phyloP scores from a whole-genome alignment of 2,888 invertebrate species.

The Aspidiotus rigidus region DNA sequence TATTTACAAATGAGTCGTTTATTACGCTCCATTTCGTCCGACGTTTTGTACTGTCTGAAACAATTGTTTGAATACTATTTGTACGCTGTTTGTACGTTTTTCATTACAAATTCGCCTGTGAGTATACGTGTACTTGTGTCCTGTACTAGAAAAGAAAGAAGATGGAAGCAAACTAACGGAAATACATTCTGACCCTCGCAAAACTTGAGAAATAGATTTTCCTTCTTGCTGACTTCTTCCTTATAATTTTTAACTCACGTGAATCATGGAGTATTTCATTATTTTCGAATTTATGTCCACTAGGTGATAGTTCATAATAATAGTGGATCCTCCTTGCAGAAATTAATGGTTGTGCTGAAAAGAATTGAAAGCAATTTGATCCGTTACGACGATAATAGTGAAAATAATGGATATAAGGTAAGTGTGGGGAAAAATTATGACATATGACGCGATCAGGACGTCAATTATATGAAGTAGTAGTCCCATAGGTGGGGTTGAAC shows the following conservation, averaged over 20 bases:
- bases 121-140: constrained; percentile 39
- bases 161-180: too few relatives aligned
- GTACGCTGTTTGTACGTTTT: constrained; percentile 77
- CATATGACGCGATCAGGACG: neutral
- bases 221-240: neutral
- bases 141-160: too few relatives aligned
- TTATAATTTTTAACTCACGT: neutral
- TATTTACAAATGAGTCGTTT: constrained; percentile 89
- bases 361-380: constrained; percentile 64
- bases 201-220: neutral
- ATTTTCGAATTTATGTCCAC: neutral
- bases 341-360: constrained; percentile 64
- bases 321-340: constrained; percentile 40
- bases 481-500: too few relatives aligned
- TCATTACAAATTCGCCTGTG: constrained; percentile 62
- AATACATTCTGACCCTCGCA: too few relatives aligned
- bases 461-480: neutral
- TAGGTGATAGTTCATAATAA: constrained; percentile 9
- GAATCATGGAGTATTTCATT: too few relatives aligned
- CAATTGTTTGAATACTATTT: constrained; percentile 91
- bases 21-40: constrained; percentile 77
- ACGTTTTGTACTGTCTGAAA: constrained; percentile 82
- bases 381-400: constrained; percentile 9
- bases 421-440: neutral
- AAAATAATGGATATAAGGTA: constrained; percentile 22